Evolutionary conservation across 2,797 vertebrate genomes (phyloP).

Genomic region (Scarus forsteni): DNA sequence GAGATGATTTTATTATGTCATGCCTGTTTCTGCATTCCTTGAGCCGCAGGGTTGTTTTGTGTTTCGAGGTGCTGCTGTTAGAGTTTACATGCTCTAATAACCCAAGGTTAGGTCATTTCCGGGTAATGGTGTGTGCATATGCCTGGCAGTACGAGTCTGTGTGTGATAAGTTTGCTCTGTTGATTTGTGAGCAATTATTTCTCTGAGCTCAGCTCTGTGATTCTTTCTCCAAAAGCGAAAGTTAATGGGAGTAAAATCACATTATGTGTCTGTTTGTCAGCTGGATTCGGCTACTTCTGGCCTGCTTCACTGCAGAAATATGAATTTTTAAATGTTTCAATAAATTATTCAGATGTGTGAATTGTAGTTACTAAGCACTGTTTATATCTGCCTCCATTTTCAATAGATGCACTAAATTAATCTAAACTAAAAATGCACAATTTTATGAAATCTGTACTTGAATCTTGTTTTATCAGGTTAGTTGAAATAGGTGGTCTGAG

Average conservation of each 20-base stretch:
- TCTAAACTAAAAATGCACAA: too few relatives aligned
- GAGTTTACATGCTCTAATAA: slow-evolving; percentile 69
- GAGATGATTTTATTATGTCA: slow-evolving; percentile 31
- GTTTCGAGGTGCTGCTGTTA: slow-evolving; percentile 25
- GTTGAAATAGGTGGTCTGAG: too few relatives aligned
- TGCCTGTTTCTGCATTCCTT: slow-evolving; percentile 37
- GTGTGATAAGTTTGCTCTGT: slow-evolving; percentile 31
- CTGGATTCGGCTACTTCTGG: slow-evolving; percentile 37
- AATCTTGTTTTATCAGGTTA: too few relatives aligned
- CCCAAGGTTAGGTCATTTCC: slow-evolving; percentile 54
- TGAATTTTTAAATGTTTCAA: slow-evolving; percentile 21
- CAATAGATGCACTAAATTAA: too few relatives aligned
- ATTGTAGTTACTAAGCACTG: slow-evolving; percentile 26
- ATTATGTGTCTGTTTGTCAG: slow-evolving; percentile 66
- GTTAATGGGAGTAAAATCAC: slow-evolving; percentile 63
- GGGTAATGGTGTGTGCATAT: slow-evolving; percentile 57
- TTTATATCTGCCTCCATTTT: slow-evolving; percentile 16
- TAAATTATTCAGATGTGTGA: slow-evolving; percentile 33
- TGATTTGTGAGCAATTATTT: slow-evolving; percentile 40
- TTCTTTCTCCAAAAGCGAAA: slow-evolving; percentile 58
- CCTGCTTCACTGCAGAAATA: slow-evolving; percentile 14
- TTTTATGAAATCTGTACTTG: too few relatives aligned
- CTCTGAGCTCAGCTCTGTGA: slow-evolving; percentile 51
- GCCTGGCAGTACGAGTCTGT: slow-evolving; percentile 26
- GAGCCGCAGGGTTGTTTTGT: slow-evolving; percentile 42